Percentiles rank a stretch among this genome's conserved stretches.
Conservation (phyloP, 2,888 invertebrate genomes). For the Autographa gamma region DNA sequence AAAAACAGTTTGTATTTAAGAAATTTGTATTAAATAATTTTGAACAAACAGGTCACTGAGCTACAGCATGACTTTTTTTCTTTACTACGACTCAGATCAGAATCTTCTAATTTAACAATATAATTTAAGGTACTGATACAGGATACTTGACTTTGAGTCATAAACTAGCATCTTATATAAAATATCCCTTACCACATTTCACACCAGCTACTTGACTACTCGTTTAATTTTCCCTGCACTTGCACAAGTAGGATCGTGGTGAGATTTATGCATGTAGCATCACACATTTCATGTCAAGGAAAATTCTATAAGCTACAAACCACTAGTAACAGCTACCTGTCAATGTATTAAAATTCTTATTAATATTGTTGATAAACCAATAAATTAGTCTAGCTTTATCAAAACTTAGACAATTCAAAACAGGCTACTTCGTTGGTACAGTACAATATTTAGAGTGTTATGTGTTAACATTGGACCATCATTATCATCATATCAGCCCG, state of each 20-base stretch:
- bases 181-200: not conserved
- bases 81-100: not conserved
- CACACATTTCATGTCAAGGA: slow-evolving; percentile 4
- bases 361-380: not conserved
- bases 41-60: not conserved
- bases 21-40: no score
- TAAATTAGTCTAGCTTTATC: not conserved
- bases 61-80: not conserved
- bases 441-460: no score
- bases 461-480: no score
- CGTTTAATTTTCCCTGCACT: not conserved
- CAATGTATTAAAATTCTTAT: not conserved
- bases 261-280: slow-evolving; percentile 4
- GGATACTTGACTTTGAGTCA: not conserved
- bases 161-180: slow-evolving; percentile 4
- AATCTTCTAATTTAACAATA: not conserved
- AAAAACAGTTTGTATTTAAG: no score
- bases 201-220: slow-evolving; percentile 1
- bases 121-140: no score
- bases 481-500: no score
- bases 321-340: not conserved
- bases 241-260: not conserved
- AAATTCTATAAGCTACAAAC: not conserved
- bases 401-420: not conserved
- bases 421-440: not conserved